Percentiles rank a stretch among this genome's conserved stretches.
Conservation (phyloP, 2,797 vertebrate species). For the Sitta carolinensis region DNA sequence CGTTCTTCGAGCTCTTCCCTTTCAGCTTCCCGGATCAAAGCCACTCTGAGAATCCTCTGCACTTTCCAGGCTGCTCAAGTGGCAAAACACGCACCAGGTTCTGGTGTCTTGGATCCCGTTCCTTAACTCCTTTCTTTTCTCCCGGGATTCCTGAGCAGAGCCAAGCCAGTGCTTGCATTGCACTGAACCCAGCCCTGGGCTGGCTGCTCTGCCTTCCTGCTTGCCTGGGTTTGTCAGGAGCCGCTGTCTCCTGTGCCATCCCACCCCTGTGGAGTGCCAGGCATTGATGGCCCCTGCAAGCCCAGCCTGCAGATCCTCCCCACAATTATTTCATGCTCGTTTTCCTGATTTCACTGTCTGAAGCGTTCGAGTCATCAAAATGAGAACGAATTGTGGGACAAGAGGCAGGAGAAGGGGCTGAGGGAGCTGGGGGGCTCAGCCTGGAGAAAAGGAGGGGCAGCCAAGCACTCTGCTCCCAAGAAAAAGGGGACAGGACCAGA, state of each 20-base stretch:
- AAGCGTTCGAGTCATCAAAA: not conserved
- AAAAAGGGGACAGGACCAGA: not conserved
- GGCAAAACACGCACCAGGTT: not conserved
- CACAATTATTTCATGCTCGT: not conserved
- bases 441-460: not conserved
- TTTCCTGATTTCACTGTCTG: not conserved
- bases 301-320: not conserved
- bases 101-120: not conserved
- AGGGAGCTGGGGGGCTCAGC: not conserved
- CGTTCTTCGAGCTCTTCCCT: slow-evolving; percentile 18
- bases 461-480: not conserved
- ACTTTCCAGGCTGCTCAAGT: not conserved
- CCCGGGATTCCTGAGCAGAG: not conserved
- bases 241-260: not conserved
- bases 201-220: not conserved
- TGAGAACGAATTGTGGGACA: not conserved
- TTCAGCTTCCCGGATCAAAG: slow-evolving; percentile 37
- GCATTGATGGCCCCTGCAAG: not conserved
- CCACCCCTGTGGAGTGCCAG: not conserved
- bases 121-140: not conserved
- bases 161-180: not conserved
- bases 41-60: not conserved
- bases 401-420: not conserved
- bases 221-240: not conserved
- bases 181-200: not conserved